phyloP scores from a whole-genome alignment of 2,888 invertebrate genomes.

The Hydroisotoma schaefferi region DNA sequence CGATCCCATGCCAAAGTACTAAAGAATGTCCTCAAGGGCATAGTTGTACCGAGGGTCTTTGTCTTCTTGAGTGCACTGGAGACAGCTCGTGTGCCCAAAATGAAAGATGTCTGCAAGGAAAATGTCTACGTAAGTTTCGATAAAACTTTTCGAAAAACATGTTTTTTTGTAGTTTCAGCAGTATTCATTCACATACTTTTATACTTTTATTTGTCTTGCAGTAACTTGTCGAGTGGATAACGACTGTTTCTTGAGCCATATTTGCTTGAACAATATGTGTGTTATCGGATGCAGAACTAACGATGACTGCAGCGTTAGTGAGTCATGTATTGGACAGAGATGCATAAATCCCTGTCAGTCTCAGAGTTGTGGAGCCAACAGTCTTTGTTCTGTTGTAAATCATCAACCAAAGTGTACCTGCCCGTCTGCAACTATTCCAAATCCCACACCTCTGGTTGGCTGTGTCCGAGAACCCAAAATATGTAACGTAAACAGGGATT shows the following conservation, averaged over 20 bases:
- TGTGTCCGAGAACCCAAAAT: constrained; percentile 73
- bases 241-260: constrained; percentile 87
- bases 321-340: constrained; percentile 43
- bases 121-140: constrained; percentile 68
- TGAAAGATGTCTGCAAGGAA: constrained; percentile 78
- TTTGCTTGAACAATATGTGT: constrained; percentile 80
- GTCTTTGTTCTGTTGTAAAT: constrained; percentile 68
- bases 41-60: constrained; percentile 76
- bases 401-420: constrained; percentile 71
- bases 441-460: constrained; percentile 81
- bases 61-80: constrained; percentile 68
- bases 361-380: constrained; percentile 50
- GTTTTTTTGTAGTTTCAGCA: constrained; percentile 8
- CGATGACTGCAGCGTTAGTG: constrained; percentile 69
- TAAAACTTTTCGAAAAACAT: not conserved
- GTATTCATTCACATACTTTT: not conserved
- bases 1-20: constrained; percentile 67
- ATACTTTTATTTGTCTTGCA: constrained; percentile 49
- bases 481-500: constrained; percentile 75
- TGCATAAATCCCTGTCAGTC: constrained; percentile 43
- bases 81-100: constrained; percentile 85
- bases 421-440: constrained; percentile 70
- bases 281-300: constrained; percentile 80
- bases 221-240: constrained; percentile 86
- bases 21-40: constrained; percentile 69